Evolutionary conservation across 1,140 invertebrate genomes (phyloP), one percentile per base, ranked within the genome.

Genomic region (Sogatella furcifera): DNA sequence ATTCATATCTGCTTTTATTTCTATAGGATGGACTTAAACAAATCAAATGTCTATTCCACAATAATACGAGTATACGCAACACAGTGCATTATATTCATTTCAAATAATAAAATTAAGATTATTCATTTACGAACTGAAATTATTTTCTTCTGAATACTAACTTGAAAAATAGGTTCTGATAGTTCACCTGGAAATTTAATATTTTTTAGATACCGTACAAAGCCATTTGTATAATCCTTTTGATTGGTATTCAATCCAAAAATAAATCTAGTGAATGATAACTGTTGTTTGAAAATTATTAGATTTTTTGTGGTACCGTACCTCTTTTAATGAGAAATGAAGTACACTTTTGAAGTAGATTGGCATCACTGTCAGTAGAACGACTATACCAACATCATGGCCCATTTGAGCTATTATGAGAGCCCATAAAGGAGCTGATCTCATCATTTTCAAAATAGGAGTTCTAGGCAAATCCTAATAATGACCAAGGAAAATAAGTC

Each of bases 321-420:
- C 83, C 67, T 77, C 66, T 69, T 80, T 71, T 24, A 86, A 78
- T 63, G 84, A 74, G 68, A 83, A 84, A 64, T 82, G 75, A 3
- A 88, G 72, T 14, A 85, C 78, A 66, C 78, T 75, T 55, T 80
- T 80, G 74, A 88, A 79, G 69, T 84, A 88, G 19, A 80, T 83
- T 0, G 85, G 86, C 14, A 88, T 70, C 63, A 82, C 79, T 15
- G 81, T 83, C 11, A 86, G 71, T 63, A 86, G 75, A 22, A 91
- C 95, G 70, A 95, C 96, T 72, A 94, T 91, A 34, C 90, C 91
- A 92, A 92, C 97, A 73, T 95, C 92, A 74, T 95, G 90, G 17
- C 90, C 89, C 67, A 92, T 80, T 68, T 84, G 85, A 31, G 81
- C 82, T 31, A 81, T 74, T 34, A 79, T 71, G 6, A 78, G 65